Evolutionary conservation across 2,797 vertebrate species (phyloP).

Genomic region (Spheniscus humboldti): DNA sequence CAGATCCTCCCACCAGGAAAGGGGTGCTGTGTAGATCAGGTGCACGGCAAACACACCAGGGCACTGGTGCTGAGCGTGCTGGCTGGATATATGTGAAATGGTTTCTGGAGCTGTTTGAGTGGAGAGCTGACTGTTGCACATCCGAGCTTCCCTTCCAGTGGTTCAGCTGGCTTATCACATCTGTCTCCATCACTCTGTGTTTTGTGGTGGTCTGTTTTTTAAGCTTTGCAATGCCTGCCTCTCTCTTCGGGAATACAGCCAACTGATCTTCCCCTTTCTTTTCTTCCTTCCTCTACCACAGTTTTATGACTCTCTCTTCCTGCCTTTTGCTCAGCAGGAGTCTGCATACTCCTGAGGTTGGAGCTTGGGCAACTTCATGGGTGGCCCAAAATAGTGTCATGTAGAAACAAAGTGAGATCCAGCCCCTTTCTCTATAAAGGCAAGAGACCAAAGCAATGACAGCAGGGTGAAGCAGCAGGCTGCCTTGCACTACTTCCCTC

Average conservation of each 20-base stretch:
- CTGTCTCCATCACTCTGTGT: background rate
- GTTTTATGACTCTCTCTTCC: slow-evolving; percentile 43
- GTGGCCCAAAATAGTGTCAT: background rate
- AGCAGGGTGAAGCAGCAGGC: background rate
- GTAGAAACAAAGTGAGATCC: background rate
- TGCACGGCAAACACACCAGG: background rate
- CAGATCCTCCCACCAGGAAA: background rate
- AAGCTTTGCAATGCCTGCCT: background rate
- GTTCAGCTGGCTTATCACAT: background rate
- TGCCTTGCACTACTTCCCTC: background rate
- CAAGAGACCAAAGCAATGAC: slow-evolving; percentile 3
- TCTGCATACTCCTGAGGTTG: background rate
- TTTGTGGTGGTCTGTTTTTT: background rate
- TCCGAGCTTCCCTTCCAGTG: background rate
- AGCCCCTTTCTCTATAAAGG: background rate
- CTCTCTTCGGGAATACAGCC: background rate
- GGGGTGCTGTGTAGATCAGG: background rate
- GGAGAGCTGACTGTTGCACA: background rate
- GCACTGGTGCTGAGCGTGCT: accelerated
- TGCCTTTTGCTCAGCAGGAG: slow-evolving; percentile 10
- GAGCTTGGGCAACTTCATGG: slow-evolving; percentile 22
- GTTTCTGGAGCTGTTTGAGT: background rate
- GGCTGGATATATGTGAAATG: background rate
- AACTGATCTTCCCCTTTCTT: slow-evolving; percentile 12
- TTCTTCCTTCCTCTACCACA: slow-evolving; percentile 2